phyloP scores from a whole-genome alignment of 2,888 invertebrate genomes.

The Adela reaumurella region DNA sequence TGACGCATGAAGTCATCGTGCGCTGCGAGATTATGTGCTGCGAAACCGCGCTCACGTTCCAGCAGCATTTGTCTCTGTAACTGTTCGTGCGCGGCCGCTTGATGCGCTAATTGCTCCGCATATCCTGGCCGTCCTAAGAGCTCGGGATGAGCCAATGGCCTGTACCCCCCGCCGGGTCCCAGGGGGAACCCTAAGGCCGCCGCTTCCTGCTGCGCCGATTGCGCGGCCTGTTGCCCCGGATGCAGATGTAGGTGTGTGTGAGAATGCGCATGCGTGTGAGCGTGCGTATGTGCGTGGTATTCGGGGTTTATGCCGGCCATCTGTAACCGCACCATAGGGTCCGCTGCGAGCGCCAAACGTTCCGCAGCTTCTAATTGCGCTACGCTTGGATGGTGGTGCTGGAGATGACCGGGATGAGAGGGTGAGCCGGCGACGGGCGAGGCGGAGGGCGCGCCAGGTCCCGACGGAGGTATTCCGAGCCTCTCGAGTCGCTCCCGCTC shows the following conservation, averaged over 20 bases:
- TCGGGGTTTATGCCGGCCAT: conserved; percentile 88
- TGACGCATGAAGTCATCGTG: conserved; percentile 62
- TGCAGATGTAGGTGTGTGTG: conserved; percentile 81
- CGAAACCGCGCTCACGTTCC: conserved; percentile 71
- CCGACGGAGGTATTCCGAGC: conserved; percentile 70
- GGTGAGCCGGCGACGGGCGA: conserved; percentile 54
- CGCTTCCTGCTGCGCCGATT: conserved; percentile 65
- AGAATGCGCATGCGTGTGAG: conserved; percentile 88
- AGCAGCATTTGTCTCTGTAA: conserved; percentile 79
- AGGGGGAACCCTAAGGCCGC: conserved; percentile 31
- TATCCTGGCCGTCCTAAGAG: conserved; percentile 71
- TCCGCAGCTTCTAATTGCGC: conserved; percentile 71
- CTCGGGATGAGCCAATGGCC: conserved; percentile 72
- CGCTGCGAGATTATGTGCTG: conserved; percentile 14
- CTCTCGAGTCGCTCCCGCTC: conserved; percentile 85
- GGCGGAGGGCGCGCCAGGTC: conserved; percentile 40
- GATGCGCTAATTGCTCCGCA: conserved; percentile 76
- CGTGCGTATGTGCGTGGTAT: conserved; percentile 90
- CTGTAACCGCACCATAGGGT: conserved; percentile 90
- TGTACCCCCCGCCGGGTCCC: conserved; percentile 51
- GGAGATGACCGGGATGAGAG: conserved; percentile 51
- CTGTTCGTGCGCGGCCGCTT: conserved; percentile 80
- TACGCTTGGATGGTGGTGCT: conserved; percentile 37
- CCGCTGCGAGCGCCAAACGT: conserved; percentile 78
- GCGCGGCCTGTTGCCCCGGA: conserved; percentile 68